Percentiles rank a stretch among this genome's conserved stretches.
Conservation (phyloP, 2,888 invertebrate genomes). For the Neoscelio sp. region DNA sequence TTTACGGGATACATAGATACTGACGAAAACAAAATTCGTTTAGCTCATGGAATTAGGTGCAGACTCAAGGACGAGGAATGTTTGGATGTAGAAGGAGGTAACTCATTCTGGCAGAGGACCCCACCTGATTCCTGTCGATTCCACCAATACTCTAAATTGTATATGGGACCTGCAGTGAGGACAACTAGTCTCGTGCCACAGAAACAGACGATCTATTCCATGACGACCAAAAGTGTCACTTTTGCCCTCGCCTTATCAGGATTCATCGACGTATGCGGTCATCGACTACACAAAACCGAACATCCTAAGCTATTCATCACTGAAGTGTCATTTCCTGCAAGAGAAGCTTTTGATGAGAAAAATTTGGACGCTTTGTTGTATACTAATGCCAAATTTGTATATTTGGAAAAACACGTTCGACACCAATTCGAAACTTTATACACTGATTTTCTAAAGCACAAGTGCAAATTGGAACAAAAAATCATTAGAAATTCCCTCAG, state of each 20-base stretch:
- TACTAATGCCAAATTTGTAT: constrained; percentile 71
- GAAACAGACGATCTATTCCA: not conserved
- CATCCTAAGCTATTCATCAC: not conserved
- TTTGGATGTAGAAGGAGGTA: constrained; percentile 6
- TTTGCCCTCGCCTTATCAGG: not conserved
- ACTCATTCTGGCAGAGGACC: not conserved
- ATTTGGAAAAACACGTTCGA: constrained; percentile 70
- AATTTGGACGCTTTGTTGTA: constrained; percentile 66
- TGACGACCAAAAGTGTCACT: not conserved
- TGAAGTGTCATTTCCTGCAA: not conserved
- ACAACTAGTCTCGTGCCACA: not conserved
- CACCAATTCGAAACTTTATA: constrained; percentile 63
- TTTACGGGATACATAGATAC: not conserved
- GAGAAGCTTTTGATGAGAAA: not conserved
- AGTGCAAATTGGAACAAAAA: constrained; percentile 70
- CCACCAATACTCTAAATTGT: no score
- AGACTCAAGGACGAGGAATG: not conserved
- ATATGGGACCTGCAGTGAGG: not conserved
- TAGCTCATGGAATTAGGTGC: not conserved
- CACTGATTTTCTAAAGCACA: constrained; percentile 65
- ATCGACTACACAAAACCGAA: not conserved
- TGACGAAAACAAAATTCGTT: not conserved
- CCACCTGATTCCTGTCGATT: constrained; percentile 1
- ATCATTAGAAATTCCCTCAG: constrained; percentile 70
- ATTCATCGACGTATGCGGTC: not conserved